A percentile compares a stretch with the other conserved stretches of the same genome.
Conservation (phyloP, 2,113 vertebrate genomes). For the Corydoras maculifer region DNA sequence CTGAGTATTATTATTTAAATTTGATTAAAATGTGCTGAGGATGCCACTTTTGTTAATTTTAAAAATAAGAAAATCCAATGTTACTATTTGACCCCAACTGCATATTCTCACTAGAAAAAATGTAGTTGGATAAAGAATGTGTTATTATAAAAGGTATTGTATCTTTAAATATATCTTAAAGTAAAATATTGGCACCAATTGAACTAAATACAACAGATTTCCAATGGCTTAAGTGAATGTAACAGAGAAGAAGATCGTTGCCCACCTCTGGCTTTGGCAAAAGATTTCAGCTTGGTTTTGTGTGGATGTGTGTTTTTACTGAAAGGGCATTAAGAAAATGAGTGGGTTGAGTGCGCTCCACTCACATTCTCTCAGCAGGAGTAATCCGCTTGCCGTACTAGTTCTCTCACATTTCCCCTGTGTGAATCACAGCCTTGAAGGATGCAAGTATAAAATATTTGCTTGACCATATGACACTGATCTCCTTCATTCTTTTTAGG, state of each 20-base stretch:
- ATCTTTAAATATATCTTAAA: too few relatives aligned
- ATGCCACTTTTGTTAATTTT: too few relatives aligned
- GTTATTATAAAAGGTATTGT: too few relatives aligned
- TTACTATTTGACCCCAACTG: too few relatives aligned
- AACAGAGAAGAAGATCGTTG: slow-evolving; percentile 1
- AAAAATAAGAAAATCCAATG: too few relatives aligned
- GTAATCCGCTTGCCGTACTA: slow-evolving; percentile 12
- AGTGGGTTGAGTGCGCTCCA: slow-evolving; percentile 36
- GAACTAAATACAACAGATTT: neutral
- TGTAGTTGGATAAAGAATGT: too few relatives aligned
- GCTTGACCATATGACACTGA: slow-evolving; percentile 1
- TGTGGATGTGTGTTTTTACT: neutral
- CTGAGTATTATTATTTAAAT: too few relatives aligned
- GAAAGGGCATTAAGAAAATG: slow-evolving; percentile 29
- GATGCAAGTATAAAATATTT: neutral
- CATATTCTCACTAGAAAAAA: too few relatives aligned
- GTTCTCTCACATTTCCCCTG: neutral
- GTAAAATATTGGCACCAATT: too few relatives aligned
- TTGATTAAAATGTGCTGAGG: too few relatives aligned
- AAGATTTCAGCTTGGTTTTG: slow-evolving; percentile 1
- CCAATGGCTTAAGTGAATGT: slow-evolving; percentile 2
- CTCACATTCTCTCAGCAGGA: slow-evolving; percentile 29
- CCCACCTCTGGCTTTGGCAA: slow-evolving; percentile 3
- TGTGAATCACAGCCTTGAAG: slow-evolving; percentile 1
- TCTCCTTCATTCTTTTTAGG: neutral